phyloP scores from a whole-genome alignment of 2,113 vertebrate species.

The Eretmochelys imbricata region DNA sequence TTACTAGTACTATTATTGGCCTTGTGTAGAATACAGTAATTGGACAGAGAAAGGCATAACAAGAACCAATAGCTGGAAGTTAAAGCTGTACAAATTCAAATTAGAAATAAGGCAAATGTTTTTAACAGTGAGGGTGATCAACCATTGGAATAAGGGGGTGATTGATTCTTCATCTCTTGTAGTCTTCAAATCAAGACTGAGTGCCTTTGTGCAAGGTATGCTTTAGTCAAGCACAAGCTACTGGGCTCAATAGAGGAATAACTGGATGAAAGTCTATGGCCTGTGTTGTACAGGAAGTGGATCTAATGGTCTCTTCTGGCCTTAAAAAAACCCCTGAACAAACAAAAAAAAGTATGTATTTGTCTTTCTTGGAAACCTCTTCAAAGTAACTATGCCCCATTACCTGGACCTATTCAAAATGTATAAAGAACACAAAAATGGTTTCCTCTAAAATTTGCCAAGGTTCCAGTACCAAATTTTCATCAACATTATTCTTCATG shows the following conservation, averaged over 20 bases:
- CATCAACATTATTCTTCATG: neutral
- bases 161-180: neutral
- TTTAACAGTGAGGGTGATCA: neutral
- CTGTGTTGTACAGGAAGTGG: neutral
- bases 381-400: neutral
- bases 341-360: too few species aligned
- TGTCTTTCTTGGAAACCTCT: neutral
- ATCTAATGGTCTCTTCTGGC: neutral
- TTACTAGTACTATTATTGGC: constrained; percentile 7
- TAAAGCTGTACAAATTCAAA: neutral
- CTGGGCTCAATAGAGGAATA: neutral
- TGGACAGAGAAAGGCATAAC: neutral
- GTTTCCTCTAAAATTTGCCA: fast-evolving
- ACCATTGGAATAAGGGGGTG: neutral
- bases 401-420: neutral
- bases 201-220: neutral
- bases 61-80: neutral
- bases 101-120: neutral
- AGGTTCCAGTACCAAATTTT: neutral
- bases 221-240: neutral
- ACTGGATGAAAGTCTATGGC: neutral
- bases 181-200: neutral
- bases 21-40: neutral
- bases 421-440: neutral
- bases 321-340: neutral